Percentiles rank a stretch among this genome's conserved stretches.
Evolutionary conservation across 2,797 vertebrate genomes (phyloP).

Genomic region (Siniperca scherzeri): DNA sequence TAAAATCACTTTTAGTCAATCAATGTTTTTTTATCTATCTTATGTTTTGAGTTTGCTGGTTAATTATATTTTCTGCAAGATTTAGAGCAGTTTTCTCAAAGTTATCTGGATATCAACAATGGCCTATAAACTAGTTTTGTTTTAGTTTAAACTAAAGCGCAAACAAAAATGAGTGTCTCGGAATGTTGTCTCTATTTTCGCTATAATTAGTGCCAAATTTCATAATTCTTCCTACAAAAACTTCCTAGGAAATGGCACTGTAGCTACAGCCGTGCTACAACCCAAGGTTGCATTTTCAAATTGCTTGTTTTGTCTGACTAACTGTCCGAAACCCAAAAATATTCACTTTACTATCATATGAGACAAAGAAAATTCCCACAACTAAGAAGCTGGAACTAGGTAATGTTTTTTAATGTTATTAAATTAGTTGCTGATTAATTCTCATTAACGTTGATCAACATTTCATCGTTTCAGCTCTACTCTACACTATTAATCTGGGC

Average conservation of each 20-base stretch:
- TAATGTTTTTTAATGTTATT: neutral
- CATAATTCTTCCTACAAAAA: neutral
- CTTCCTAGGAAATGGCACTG: neutral
- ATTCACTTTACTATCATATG: neutral
- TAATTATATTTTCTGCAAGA: neutral
- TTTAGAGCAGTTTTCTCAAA: neutral
- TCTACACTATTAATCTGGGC: no score
- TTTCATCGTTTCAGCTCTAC: neutral
- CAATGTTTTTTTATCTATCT: no score
- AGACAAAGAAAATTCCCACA: neutral
- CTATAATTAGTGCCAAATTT: neutral
- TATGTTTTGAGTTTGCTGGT: neutral
- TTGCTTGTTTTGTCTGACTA: conserved; percentile 1
- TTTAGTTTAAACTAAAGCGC: no score
- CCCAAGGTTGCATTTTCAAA: neutral
- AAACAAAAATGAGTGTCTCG: neutral
- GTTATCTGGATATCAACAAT: no score
- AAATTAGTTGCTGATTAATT: neutral
- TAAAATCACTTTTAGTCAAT: no score
- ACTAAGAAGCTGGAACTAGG: neutral
- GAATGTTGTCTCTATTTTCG: neutral
- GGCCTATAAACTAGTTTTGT: no score
- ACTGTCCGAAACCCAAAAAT: neutral
- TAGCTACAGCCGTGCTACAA: neutral
- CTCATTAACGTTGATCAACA: neutral